Percentiles rank a stretch among this genome's conserved stretches.
phyloP scores from a whole-genome alignment of 2,888 invertebrate genomes.

The Eurytoma californica region DNA sequence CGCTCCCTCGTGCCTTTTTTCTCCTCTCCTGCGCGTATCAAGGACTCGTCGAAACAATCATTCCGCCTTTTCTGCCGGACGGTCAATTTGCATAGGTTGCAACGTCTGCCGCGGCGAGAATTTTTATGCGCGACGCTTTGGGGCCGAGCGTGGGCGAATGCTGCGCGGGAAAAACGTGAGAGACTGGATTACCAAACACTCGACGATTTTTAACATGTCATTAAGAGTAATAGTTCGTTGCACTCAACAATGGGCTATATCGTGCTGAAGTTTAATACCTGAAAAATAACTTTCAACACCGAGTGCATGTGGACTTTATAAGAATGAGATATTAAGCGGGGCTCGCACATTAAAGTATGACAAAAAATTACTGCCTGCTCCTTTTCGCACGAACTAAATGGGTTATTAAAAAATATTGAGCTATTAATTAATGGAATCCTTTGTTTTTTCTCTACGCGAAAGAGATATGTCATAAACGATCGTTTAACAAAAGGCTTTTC shows the following conservation, averaged over 20 bases:
- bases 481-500: no score
- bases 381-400: slow-evolving; percentile 19
- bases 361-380: slow-evolving; percentile 2
- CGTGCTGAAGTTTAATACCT: slow-evolving; percentile 22
- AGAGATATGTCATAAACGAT: no score
- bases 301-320: slow-evolving; percentile 13
- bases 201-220: slow-evolving; percentile 43
- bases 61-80: slow-evolving; percentile 52
- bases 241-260: slow-evolving; percentile 28
- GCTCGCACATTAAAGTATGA: background rate
- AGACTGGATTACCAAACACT: slow-evolving; percentile 26
- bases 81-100: slow-evolving; percentile 50
- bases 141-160: slow-evolving; percentile 14
- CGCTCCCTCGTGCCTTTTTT: slow-evolving; percentile 1
- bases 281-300: slow-evolving; percentile 6
- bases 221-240: slow-evolving; percentile 34
- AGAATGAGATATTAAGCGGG: slow-evolving; percentile 35
- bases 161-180: slow-evolving; percentile 35
- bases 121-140: slow-evolving; percentile 28
- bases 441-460: no score
- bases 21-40: slow-evolving; percentile 26
- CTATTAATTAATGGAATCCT: slow-evolving; percentile 7
- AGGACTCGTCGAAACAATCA: slow-evolving; percentile 57
- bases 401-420: slow-evolving; percentile 12
- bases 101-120: slow-evolving; percentile 37